These are phyloP conservation scores for Aplysina aerophoba DNA, from an alignment of 37 sponge, comb jelly and placozoan species.

Conservation along the genomic window DNA sequence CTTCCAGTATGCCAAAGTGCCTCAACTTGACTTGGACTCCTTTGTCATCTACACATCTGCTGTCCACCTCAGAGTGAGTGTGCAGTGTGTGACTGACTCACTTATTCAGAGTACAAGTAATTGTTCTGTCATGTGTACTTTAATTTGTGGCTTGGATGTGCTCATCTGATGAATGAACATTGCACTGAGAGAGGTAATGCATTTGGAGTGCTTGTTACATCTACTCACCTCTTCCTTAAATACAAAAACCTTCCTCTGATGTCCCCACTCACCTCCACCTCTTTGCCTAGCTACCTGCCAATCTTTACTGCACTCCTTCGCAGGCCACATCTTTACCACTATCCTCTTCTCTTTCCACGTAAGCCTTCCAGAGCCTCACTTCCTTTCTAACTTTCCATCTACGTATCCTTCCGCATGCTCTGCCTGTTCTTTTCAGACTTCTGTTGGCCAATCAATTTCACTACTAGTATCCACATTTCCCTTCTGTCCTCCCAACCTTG, in stretches of 20 bases:
- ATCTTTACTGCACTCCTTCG: too few species aligned
- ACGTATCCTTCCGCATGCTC: neutral
- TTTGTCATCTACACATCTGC: neutral
- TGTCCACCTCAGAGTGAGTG: slow-evolving; percentile 8
- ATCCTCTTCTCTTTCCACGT: neutral
- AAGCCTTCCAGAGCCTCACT: neutral
- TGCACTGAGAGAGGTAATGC: too few species aligned
- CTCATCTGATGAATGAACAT: neutral
- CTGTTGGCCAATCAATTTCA: neutral
- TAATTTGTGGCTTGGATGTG: neutral
- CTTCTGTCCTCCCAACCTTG: neutral
- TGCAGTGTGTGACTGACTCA: too few species aligned
- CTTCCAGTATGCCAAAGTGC: slow-evolving; percentile 47
- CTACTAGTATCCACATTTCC: neutral
- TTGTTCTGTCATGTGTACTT: neutral
- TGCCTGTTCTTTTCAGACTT: neutral
- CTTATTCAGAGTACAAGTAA: too few species aligned
- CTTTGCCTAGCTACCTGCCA: too few species aligned
- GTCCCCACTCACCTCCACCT: too few species aligned
- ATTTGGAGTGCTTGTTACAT: too few species aligned
- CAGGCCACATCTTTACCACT: neutral
- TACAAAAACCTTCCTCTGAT: too few species aligned
- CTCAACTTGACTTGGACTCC: slow-evolving; percentile 74
- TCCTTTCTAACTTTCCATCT: neutral
- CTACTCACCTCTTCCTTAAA: too few species aligned